Conservation (phyloP, 2,113 vertebrate species). For the Colinus virginianus region DNA sequence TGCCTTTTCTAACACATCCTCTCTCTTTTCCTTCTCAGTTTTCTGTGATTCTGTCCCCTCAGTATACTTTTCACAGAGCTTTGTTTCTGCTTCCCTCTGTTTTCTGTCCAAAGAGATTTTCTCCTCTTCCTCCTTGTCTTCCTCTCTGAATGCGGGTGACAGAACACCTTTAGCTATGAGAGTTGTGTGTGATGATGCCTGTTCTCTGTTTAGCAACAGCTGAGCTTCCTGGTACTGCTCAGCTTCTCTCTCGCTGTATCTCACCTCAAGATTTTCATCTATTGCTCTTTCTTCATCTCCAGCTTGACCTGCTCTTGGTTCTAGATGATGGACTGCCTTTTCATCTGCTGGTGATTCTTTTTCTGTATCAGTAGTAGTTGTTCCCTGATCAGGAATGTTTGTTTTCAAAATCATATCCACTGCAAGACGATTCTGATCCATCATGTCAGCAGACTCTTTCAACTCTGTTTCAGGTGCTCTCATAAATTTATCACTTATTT, state of each 20-base stretch:
- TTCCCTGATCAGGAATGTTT: conserved; percentile 70
- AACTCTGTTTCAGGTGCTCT: conserved; percentile 35
- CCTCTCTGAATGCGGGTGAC: conserved; percentile 31
- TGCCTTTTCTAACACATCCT: conserved; percentile 92
- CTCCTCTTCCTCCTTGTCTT: conserved; percentile 70
- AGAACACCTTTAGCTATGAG: not conserved
- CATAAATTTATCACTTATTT: conserved; percentile 13
- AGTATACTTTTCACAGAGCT: conserved; percentile 74
- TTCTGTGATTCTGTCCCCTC: conserved; percentile 70
- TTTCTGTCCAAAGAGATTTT: conserved; percentile 77
- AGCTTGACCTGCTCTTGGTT: conserved; percentile 43
- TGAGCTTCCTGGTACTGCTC: conserved; percentile 67
- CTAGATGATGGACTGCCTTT: conserved; percentile 39
- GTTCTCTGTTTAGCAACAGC: conserved; percentile 15
- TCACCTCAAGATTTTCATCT: conserved; percentile 72
- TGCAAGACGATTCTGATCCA: conserved; percentile 10
- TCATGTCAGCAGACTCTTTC: conserved; percentile 31
- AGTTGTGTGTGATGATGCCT: conserved; percentile 49
- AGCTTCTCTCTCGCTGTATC: conserved; percentile 55
- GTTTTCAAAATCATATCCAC: conserved; percentile 61
- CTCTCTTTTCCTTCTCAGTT: conserved; percentile 81
- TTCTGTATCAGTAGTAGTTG: conserved; percentile 64
- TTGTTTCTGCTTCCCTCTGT: conserved; percentile 79
- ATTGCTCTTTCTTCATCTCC: conserved; percentile 76
- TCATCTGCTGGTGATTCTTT: conserved; percentile 73